These are phyloP conservation scores for Luperina nickerlii DNA, from an alignment of 2,888 invertebrate genomes.

Conservation along the genomic window DNA sequence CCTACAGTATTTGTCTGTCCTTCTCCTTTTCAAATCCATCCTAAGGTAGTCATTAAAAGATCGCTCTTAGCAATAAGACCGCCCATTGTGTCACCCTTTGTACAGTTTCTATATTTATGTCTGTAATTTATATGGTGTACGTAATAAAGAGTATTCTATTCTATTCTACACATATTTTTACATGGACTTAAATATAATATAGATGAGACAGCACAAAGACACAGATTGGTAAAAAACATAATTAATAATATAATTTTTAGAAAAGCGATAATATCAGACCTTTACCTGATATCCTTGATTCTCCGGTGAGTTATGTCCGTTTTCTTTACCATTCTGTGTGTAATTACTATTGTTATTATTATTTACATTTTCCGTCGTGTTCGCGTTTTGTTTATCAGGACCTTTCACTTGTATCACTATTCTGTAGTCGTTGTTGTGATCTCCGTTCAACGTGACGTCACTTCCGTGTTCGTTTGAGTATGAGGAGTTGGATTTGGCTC, in stretches of 20 bases:
- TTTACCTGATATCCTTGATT: slow-evolving; percentile 90
- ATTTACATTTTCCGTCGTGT: slow-evolving; percentile 82
- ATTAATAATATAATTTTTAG: neutral
- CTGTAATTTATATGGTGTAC: too few species aligned
- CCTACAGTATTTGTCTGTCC: too few species aligned
- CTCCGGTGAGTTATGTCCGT: slow-evolving; percentile 89
- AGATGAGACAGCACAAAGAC: neutral
- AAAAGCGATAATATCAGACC: neutral
- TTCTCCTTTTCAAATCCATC: too few species aligned
- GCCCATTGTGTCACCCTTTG: too few species aligned
- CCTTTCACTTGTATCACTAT: slow-evolving; percentile 94
- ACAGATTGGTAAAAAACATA: neutral
- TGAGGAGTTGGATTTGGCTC: slow-evolving; percentile 85
- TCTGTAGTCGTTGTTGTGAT: slow-evolving; percentile 90
- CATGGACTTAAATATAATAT: neutral
- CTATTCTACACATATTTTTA: too few species aligned
- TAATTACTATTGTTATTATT: slow-evolving; percentile 86
- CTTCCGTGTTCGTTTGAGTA: slow-evolving; percentile 89
- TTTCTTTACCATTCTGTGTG: slow-evolving; percentile 85
- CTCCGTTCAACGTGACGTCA: slow-evolving; percentile 90
- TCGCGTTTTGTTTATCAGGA: slow-evolving; percentile 83
- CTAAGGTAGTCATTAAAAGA: too few species aligned
- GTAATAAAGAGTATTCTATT: too few species aligned
- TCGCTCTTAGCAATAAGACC: too few species aligned
- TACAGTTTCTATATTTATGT: too few species aligned